Base-by-base conservation (phyloP, 2,888 invertebrate genomes). In the Yponomeuta cagnagella region DNA sequence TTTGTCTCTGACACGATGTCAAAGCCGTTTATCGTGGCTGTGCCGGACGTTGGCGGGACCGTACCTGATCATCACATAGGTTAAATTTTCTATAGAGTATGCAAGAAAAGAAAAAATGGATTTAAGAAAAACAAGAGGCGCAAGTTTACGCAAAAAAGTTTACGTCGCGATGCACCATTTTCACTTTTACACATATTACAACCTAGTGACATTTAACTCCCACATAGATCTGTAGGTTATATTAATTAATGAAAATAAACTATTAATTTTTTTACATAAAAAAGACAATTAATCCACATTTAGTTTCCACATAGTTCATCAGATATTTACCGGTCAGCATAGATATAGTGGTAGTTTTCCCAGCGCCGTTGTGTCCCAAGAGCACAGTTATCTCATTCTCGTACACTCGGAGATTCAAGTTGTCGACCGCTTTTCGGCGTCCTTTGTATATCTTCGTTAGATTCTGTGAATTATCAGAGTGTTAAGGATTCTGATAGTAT, bases 281-380 rank as follows among this genome's bases (percentile, higher is more conserved):
- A 43, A 43, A 8, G 43, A 37, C 37, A 4, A 5, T 43, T 43
- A 43, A 43, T 5, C 37, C 37, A 5, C 43, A 43, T 43, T 43
- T 43, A 33, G 33, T 33, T 43, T 8, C 43, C 8, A 43, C 33
- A 33, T 2, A 63, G 12, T 63, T 43, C 43, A 43, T 43, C 43
- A 43, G 9, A 30, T 23, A 65, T 69, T 78, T 80, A 94, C 95
- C 98, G 71, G 97, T 98, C 68, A 98, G 88, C 95, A 98, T 98
- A 0, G 97, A 97, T 94, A 98, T 97, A 0, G 98, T 97, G 0
- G 98, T 98, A 0, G 98, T 97, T 92, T 98, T 98, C 15, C 98
- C 98, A 67, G 98, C 98, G 9, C 98, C 98, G 80, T 97, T 97
- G 80, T 93, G 93, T 65, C 93, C 93, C 71, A 93, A 78, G 75